Evolutionary conservation across 1,140 invertebrate genomes (phyloP).

Genomic region (Hetaerina americana): DNA sequence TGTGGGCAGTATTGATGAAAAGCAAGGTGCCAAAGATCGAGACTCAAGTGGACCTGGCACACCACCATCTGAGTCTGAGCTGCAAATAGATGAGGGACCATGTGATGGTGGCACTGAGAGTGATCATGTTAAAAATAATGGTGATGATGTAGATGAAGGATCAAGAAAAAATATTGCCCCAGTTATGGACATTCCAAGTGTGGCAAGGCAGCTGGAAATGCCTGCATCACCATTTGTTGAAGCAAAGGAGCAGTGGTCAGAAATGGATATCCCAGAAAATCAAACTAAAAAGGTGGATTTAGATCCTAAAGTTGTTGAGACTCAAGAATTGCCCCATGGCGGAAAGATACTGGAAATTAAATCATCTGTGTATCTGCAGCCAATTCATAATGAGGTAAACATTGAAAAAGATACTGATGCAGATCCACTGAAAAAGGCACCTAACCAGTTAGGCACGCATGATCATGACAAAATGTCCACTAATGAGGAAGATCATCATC

Average conservation of each 20-base stretch:
- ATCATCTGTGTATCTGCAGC: too few species aligned
- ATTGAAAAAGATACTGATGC: background rate
- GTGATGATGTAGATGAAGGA: background rate
- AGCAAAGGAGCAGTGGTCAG: background rate
- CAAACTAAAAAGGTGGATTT: background rate
- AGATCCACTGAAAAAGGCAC: background rate
- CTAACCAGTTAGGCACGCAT: background rate
- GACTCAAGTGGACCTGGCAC: slow-evolving; percentile 54
- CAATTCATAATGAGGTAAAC: background rate
- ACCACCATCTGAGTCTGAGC: slow-evolving; percentile 65
- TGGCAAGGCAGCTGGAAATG: background rate
- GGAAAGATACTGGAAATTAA: background rate
- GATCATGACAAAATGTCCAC: background rate
- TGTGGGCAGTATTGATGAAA: slow-evolving; percentile 4
- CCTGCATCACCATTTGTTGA: background rate
- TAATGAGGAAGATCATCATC: background rate
- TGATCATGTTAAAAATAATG: background rate
- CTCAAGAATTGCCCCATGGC: background rate
- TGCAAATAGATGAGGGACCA: slow-evolving; percentile 74
- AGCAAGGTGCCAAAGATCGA: background rate
- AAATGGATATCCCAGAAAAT: background rate
- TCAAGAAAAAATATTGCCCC: background rate
- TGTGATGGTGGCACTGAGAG: background rate
- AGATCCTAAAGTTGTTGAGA: background rate
- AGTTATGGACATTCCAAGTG: background rate